Evolutionary conservation across 2,113 vertebrate species (phyloP).

Genomic region (Centropus bengalensis): DNA sequence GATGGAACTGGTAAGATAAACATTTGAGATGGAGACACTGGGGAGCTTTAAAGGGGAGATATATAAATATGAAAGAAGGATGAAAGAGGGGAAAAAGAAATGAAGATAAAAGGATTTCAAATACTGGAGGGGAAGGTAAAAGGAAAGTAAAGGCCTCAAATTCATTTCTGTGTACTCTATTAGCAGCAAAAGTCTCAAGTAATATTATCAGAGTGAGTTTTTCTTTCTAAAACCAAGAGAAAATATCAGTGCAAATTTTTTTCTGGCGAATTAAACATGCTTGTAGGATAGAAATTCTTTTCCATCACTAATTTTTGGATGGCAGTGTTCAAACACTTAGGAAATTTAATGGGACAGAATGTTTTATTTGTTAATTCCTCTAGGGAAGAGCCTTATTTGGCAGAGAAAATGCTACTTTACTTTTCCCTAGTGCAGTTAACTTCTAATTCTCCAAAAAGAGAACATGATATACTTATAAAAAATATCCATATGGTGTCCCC

Average conservation of each 20-base stretch:
- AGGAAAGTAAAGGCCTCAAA: background rate
- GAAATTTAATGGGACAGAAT: background rate
- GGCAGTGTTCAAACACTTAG: background rate
- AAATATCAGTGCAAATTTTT: background rate
- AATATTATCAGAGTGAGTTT: background rate
- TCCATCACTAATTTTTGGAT: background rate
- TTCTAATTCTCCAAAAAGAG: background rate
- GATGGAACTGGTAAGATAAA: background rate
- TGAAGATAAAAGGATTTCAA: background rate
- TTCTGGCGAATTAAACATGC: background rate
- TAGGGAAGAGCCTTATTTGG: background rate
- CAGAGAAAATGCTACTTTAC: background rate
- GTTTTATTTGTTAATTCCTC: background rate
- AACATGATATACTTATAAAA: background rate
- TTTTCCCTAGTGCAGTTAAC: background rate
- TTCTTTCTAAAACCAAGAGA: background rate
- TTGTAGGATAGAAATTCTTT: background rate
- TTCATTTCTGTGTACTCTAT: background rate
- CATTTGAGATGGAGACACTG: background rate
- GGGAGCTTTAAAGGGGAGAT: background rate
- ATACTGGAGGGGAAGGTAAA: background rate
- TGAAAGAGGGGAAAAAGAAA: background rate
- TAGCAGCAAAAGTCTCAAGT: background rate
- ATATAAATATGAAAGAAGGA: background rate
- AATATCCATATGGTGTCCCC: accelerated